phyloP scores from a whole-genome alignment of 1,140 invertebrate genomes.

The Philotrypesis tridentata region DNA sequence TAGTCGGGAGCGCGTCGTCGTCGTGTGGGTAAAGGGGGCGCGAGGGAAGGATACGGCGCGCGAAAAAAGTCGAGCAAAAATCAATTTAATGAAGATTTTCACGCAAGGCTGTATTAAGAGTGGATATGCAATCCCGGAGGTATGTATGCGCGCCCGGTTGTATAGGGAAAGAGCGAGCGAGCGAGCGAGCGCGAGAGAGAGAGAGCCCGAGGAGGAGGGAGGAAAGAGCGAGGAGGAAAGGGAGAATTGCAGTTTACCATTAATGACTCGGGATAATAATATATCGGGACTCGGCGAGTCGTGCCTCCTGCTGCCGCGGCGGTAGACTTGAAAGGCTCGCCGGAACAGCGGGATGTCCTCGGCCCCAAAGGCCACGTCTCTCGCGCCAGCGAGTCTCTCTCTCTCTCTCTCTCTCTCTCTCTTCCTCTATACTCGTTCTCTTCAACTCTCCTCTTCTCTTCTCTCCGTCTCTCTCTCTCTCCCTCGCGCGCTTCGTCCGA shows the following conservation, averaged over 20 bases:
- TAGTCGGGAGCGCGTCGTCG: too few species aligned
- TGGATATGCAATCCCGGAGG: background rate
- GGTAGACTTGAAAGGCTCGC: constrained; percentile 70
- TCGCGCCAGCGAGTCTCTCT: background rate
- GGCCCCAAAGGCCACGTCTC: constrained; percentile 48
- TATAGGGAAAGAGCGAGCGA: background rate
- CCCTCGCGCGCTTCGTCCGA: background rate
- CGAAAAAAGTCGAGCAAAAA: constrained; percentile 5
- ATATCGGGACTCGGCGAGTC: constrained; percentile 63
- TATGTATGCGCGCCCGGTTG: too few species aligned
- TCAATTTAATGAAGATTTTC: constrained; percentile 33
- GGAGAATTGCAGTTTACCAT: constrained; percentile 70
- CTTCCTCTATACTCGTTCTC: background rate
- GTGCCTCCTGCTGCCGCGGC: constrained; percentile 69
- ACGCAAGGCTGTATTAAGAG: constrained; percentile 49
- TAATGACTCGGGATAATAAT: constrained; percentile 70
- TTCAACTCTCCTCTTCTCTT: background rate
- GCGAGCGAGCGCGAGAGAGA: background rate
- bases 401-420: background rate
- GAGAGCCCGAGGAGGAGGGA: background rate
- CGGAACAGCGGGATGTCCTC: constrained; percentile 70
- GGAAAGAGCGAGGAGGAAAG: constrained; percentile 40
- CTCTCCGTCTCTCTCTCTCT: background rate
- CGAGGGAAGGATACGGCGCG: background rate
- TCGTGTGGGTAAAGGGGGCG: too few species aligned